Conservation (phyloP, 2,888 invertebrate species). For the Helleia helle region DNA sequence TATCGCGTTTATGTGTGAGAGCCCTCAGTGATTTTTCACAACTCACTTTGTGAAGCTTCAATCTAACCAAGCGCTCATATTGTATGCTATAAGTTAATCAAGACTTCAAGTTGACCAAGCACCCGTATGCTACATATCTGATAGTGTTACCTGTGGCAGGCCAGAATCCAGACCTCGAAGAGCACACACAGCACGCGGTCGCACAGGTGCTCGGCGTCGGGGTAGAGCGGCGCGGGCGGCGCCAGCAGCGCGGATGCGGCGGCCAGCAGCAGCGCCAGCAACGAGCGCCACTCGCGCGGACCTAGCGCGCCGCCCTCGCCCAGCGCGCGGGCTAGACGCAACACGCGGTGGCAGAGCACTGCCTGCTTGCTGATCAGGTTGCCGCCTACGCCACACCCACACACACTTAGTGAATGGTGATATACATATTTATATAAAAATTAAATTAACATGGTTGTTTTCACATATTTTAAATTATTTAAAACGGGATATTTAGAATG, state of each 20-base stretch:
- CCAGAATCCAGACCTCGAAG: constrained; percentile 84
- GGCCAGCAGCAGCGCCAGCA: constrained; percentile 86
- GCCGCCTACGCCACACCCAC: constrained; percentile 73
- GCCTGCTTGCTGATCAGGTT: constrained; percentile 95
- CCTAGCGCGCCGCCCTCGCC: constrained; percentile 74
- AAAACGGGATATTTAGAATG: too few relatives aligned
- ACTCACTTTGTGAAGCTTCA: too few relatives aligned
- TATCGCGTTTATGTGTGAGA: too few relatives aligned
- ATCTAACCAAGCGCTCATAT: too few relatives aligned
- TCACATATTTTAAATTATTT: too few relatives aligned
- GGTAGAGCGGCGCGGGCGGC: constrained; percentile 94
- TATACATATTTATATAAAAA: too few relatives aligned
- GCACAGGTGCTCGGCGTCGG: constrained; percentile 95
- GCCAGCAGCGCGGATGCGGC: constrained; percentile 92
- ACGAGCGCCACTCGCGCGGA: constrained; percentile 91
- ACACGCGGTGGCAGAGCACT: constrained; percentile 91
- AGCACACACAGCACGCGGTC: constrained; percentile 94
- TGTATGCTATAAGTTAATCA: too few relatives aligned
- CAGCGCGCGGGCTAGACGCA: constrained; percentile 86
- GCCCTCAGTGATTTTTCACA: too few relatives aligned
- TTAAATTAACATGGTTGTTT: too few relatives aligned
- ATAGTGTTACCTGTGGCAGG: constrained; percentile 74
- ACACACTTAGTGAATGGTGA: too few relatives aligned
- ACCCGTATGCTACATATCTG: too few relatives aligned
- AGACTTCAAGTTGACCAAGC: too few relatives aligned